Conservation (phyloP, 2,888 invertebrate genomes). For the Leucoptera coffeella region DNA sequence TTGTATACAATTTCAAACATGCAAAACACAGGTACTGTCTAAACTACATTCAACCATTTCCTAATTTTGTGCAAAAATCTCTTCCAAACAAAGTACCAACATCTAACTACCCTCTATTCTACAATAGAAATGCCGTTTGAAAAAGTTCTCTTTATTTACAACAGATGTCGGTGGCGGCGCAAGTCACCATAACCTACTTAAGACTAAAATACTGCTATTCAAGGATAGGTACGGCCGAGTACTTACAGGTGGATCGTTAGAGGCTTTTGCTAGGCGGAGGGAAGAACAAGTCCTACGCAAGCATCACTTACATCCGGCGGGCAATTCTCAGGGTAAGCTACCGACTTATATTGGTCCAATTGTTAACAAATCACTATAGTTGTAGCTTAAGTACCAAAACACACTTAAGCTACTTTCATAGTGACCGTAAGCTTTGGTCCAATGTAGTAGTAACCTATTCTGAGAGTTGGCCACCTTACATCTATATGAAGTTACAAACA, state of each 20-base stretch:
- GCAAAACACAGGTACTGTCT: background rate
- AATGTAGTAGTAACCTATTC: too few relatives aligned
- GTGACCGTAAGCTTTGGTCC: too few relatives aligned
- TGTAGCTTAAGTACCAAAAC: background rate
- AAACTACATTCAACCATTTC: background rate
- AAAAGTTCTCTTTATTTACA: background rate
- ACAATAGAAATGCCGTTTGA: too few relatives aligned
- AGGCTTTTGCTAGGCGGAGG: conserved; percentile 26
- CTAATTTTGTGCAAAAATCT: background rate
- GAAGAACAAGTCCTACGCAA: too few relatives aligned
- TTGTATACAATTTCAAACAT: too few relatives aligned
- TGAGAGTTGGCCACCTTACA: too few relatives aligned
- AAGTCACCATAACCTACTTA: conserved; percentile 42
- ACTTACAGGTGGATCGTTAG: conserved; percentile 35
- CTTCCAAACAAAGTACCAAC: background rate
- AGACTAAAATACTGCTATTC: conserved; percentile 42
- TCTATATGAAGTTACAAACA: too few relatives aligned
- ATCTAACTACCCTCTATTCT: too few relatives aligned
- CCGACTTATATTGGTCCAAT: background rate
- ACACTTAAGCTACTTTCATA: too few relatives aligned
- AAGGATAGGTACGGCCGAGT: conserved; percentile 28
- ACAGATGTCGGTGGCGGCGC: background rate
- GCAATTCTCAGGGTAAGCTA: conserved; percentile 7
- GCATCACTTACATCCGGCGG: too few relatives aligned
- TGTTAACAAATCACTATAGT: background rate